Base-by-base conservation (phyloP, 2,113 vertebrate species). In the Myotis lucifugus region DNA sequence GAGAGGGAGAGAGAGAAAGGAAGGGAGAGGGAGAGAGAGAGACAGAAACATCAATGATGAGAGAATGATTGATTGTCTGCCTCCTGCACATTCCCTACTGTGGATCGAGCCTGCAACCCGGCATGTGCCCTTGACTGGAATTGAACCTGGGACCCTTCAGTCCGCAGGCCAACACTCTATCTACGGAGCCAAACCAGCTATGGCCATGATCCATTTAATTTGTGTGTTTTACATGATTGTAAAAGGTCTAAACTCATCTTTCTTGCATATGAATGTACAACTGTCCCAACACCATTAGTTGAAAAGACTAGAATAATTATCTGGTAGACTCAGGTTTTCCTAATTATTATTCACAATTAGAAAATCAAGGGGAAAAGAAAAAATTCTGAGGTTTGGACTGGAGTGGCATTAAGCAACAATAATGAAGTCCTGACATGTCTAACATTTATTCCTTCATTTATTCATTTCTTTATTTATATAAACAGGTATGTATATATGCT, bases 181-280 rank as follows among this genome's bases (percentile, higher is more conserved):
- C 25, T 23, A 61, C 59, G 27, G 59, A 61, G 25, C 25, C 59
- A 61, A 27, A 61, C 59, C 3, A 1, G 59, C 9, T 61, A 61
- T 25, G 59, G 25, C 59, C 59, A 61, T 37, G 72, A 91, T 74
- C 23, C 34, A 81, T 64, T 85, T 90, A 79, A 72, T 52, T 70
- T 95, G 40, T 37, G 42, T 70, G 29, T 50, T 61, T 84, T 17
- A 92, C 9, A 85, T 72, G 17, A 78, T 0, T 5, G 34, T 37
- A 72, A 85, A 89, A 67, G 29, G 23, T 72, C n/a, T 78, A 88
- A 92, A 92, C 61, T 77, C 14, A 92, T 50, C 11, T 88, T 82
- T 77, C 73, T 76, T 87, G 40, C 40, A 64, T 48, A 46, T 64
- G 37, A 34, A 85, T 89, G 66, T 37, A 37, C 2, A 89, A 64